Evolutionary conservation across 2,797 vertebrate genomes (phyloP), one percentile per base, ranked within the genome.

Genomic region (Tragopan temminckii): DNA sequence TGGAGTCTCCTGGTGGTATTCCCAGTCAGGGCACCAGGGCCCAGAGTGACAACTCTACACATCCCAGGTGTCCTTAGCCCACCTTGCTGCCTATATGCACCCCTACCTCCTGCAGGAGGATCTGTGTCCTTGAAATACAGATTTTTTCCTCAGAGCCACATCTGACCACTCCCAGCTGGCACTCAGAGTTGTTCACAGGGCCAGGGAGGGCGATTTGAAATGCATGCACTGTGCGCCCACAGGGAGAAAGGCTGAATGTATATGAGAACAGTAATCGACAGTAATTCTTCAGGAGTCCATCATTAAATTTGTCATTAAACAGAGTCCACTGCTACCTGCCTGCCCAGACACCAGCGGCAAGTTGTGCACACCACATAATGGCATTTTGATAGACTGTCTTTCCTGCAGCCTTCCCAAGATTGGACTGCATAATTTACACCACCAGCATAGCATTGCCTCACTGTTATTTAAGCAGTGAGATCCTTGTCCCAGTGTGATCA

Each of bases 371-470:
- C 43, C 18, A 5, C 8, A 69, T 89, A 94, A 94, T 62, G 94
- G 94, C 82, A 93, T 85, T 96, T 96, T 93, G 92, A 95, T 97
- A 70, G 81, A 95, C 86, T 94, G 91, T 5, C 77, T 61, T 71
- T 87, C 68, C 82, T 57, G 27, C 74, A 66, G 83, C 88, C 88
- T 96, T 81, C 38, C 38, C 6, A 11, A 83, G 57, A 62, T 55
- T 89, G 35, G 74, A 80, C 80, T 84, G 76, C 80, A 86, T 89
- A 69, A 95, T 95, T 96, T 78, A 95, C 91, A 89, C 67, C 85
- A 46, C 71, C 87, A 83, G 71, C 77, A 76, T 85, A 77, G 72
- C 82, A 42, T 27, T 82, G 80, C 89, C 71, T 91, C 78, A 14
- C 75, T 83, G 72, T 94, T 93, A 85, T 86, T 95, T 85, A 91